phyloP scores from a whole-genome alignment of 1,140 invertebrate species.

The Chionoecetes opilio region DNA sequence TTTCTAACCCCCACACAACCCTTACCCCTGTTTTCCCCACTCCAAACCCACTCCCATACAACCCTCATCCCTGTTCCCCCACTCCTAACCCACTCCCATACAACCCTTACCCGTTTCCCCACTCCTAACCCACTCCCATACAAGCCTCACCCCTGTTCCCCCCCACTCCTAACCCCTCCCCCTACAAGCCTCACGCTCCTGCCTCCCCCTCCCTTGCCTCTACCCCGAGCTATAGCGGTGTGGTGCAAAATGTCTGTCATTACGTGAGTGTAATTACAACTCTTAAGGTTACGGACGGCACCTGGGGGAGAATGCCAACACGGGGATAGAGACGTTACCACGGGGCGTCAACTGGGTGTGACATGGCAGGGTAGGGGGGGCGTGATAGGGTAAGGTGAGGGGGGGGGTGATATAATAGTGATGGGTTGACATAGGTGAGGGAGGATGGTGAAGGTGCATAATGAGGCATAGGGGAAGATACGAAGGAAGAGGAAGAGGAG shows the following conservation, averaged over 20 bases:
- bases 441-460: neutral
- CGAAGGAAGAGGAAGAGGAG: neutral
- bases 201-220: too few species aligned
- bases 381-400: neutral
- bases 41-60: too few species aligned
- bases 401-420: too few species aligned
- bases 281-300: neutral
- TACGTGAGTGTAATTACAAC: neutral
- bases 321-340: neutral
- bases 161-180: neutral
- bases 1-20: too few species aligned
- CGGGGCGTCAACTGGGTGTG: neutral
- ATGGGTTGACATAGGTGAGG: neutral
- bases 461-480: neutral
- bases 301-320: neutral
- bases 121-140: too few species aligned
- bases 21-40: too few species aligned
- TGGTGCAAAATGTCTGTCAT: constrained; percentile 4
- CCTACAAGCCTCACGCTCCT: too few species aligned
- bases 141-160: neutral
- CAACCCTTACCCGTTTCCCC: too few species aligned
- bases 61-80: too few species aligned
- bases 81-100: too few species aligned
- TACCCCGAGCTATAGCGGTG: neutral
- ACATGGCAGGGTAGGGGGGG: neutral